Base-by-base conservation (phyloP, 2,113 vertebrate species). In the Scopus umbretta region DNA sequence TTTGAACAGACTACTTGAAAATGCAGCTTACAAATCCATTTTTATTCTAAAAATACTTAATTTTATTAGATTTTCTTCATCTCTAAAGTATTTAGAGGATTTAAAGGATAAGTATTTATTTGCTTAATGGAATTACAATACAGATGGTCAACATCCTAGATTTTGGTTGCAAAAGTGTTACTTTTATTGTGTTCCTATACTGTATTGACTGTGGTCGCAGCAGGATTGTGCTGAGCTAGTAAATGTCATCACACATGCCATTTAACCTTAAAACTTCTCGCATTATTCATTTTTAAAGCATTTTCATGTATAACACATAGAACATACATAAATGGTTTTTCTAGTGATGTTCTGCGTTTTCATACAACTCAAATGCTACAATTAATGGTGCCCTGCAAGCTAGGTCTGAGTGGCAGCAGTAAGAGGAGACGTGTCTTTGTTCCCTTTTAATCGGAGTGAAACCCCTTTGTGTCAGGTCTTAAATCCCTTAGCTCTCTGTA, bases 241-340 rank as follows among this genome's bases (percentile, higher is more conserved):
- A 90, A 88, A 91, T 80, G 78, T 66, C 91, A 88, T 93, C 93
- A 73, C 55, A 13, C 78, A 75, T 95, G 86, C 80, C 66, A 86
- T 58, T 94, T 93, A 89, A 74, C 82, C 83, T 87, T 78, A 80
- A 55, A 86, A 86, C 27, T 59, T 71, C 50, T 90, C 74, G 58
- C 47, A 11, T 49, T 67, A 53, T 70, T 93, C 36, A 32, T 55
- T 93, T 85, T 80, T 68, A 11, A 88, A 82, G 53, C 81, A 40
- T 90, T 87, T 88, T 91, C 86, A 45, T 91, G 29, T 74, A 19
- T 67, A 81, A 34, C 45, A 59, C 59, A 7, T 7, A 42, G 55
- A 75, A 85, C 42, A 40, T 20, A 91, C 87, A 91, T 61, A 86
- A 87, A 58, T 59, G 53, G 9, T 14, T 75, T 88, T 92, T 55